Evolutionary conservation across 1,140 invertebrate species (phyloP).

Genomic region (Tetramorium parvispinum): DNA sequence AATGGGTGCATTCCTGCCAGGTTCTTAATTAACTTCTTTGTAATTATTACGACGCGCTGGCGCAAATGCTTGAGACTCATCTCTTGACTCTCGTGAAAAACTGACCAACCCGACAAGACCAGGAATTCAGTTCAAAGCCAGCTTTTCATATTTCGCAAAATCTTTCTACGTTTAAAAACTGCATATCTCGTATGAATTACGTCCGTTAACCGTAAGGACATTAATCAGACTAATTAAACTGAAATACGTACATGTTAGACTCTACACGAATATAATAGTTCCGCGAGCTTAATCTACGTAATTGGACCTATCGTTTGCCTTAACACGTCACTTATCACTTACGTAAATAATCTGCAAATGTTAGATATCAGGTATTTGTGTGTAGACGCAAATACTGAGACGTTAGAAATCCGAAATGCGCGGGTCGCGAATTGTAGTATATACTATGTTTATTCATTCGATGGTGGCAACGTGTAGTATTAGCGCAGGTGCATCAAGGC

Average conservation of each 20-base stretch:
- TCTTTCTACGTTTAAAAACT: constrained; percentile 56
- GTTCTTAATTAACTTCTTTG: constrained; percentile 78
- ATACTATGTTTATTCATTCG: constrained; percentile 33
- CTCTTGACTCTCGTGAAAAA: constrained; percentile 53
- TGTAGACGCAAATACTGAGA: neutral
- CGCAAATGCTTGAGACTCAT: constrained; percentile 51
- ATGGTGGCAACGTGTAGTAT: constrained; percentile 28
- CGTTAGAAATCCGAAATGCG: constrained; percentile 18
- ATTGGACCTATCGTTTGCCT: neutral
- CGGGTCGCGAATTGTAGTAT: constrained; percentile 1
- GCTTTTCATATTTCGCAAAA: neutral
- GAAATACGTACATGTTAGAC: neutral
- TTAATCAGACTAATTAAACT: neutral
- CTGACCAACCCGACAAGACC: constrained; percentile 26
- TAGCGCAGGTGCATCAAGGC: constrained; percentile 70
- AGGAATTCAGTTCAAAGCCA: constrained; percentile 62
- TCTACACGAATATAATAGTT: neutral
- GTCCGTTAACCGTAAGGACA: constrained; percentile 30
- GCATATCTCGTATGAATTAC: constrained; percentile 54
- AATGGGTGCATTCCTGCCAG: constrained; percentile 71
- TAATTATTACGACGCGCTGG: constrained; percentile 72
- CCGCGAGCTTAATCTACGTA: neutral
- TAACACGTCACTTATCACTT: neutral
- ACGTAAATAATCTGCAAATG: neutral
- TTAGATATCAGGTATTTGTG: neutral